Evolutionary conservation across 2,797 vertebrate genomes (phyloP), one percentile per base, ranked within the genome.

Genomic region (Phataginus tetradactyla): DNA sequence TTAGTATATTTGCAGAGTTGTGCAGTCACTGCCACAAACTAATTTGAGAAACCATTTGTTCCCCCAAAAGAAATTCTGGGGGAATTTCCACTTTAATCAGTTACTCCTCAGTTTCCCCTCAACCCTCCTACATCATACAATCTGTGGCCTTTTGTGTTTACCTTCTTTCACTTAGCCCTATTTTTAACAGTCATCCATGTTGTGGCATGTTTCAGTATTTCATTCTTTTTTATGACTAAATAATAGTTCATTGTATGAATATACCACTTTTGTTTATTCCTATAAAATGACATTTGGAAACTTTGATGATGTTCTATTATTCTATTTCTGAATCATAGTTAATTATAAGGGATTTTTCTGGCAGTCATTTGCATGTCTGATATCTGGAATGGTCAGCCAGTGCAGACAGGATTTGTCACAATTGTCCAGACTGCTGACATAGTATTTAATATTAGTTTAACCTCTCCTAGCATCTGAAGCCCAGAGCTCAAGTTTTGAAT

Each of bases 371-470:
- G 71, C 27, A 42, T 83, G 85, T 95, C 18, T 69, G 34, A 84
- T n/a, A 89, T 95, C 53, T 80, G 25, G 14, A 9, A 64, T 72
- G 12, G 21, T 78, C 7, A 39, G 0, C 84, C 8, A 53, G 45
- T 87, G 1, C n/a, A 77, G 2, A 45, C 61, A 74, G 20, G n/a
- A 74, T 80, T 57, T 8, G 0, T 85, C 8, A 79, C 8, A 90
- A 63, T 17, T 90, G 2, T 74, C 29, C 34, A 42, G 68, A 66
- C 15, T 74, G 51, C 10, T 42, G n/a, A 92, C 34, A 78, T 79
- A 12, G 1, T 34, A 86, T 84, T 93, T 79, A 94, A 79, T 59
- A 78, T 64, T 80, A 83, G 13, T 12, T 61, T 94, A 72, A 96
- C 23, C 6, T 68, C 15, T 66, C 10, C 17, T 59, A 72, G 17